Conservation (phyloP, 2,797 vertebrate species). For the Chanos chanos region DNA sequence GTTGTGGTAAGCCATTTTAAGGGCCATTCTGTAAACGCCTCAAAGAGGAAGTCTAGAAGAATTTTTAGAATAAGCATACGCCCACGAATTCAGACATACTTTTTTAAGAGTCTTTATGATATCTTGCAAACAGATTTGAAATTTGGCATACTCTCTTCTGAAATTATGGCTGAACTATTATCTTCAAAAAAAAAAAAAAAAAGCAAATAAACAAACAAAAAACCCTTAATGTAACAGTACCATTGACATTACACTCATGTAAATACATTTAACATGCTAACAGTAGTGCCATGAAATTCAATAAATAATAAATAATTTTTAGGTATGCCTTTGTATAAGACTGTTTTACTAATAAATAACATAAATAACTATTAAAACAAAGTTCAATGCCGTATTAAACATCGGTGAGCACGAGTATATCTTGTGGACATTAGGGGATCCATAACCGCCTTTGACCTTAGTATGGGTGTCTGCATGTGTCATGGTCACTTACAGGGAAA, state of each 20-base stretch:
- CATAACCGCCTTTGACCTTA: too few relatives aligned
- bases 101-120: too few relatives aligned
- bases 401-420: too few relatives aligned
- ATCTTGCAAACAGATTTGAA: conserved; percentile 42
- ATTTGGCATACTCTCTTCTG: conserved; percentile 27
- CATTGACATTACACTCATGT: conserved; percentile 2
- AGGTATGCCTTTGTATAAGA: too few relatives aligned
- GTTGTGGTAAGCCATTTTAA: not conserved
- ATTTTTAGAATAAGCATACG: conserved; percentile 40
- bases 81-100: conserved; percentile 49
- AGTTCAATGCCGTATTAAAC: too few relatives aligned
- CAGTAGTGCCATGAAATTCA: too few relatives aligned
- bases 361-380: too few relatives aligned
- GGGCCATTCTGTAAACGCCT: conserved; percentile 12
- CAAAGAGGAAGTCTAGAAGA: conserved; percentile 24
- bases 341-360: too few relatives aligned
- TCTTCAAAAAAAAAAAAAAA: conserved; percentile 35
- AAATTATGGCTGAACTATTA: conserved; percentile 55
- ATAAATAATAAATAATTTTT: too few relatives aligned
- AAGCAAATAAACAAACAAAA: conserved; percentile 35
- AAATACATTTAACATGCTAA: too few relatives aligned
- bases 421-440: too few relatives aligned
- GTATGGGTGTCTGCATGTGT: conserved; percentile 1
- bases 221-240: conserved; percentile 42
- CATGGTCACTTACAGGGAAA: conserved; percentile 5